Evolutionary conservation across 2,797 vertebrate genomes (phyloP).

Genomic region (Danio choprae): DNA sequence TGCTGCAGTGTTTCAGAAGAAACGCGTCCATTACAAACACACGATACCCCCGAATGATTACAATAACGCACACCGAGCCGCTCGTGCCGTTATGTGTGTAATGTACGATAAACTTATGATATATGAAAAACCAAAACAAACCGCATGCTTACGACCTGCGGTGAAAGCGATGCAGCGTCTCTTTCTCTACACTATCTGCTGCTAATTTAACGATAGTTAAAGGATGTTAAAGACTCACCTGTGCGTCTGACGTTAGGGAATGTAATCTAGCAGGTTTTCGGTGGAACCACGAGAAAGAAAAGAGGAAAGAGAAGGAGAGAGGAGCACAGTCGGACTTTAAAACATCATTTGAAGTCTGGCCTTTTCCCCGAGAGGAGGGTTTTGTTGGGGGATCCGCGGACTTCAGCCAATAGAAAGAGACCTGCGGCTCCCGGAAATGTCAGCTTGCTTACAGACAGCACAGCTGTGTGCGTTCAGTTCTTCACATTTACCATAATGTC

Average conservation of each 20-base stretch:
- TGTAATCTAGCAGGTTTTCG: neutral
- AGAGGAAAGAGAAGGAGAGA: neutral
- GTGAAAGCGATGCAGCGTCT: neutral
- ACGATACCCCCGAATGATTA: neutral
- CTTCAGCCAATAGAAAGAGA: conserved; percentile 48
- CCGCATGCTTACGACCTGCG: neutral
- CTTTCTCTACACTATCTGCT: neutral
- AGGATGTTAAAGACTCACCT: conserved; percentile 19
- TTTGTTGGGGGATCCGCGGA: neutral
- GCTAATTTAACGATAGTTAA: neutral
- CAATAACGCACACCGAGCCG: neutral
- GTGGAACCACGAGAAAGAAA: neutral
- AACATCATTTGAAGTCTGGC: conserved; percentile 35
- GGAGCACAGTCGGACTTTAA: conserved; percentile 28
- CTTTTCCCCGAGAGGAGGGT: conserved; percentile 40
- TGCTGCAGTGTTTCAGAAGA: neutral
- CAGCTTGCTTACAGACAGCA: conserved; percentile 2
- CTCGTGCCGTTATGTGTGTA: neutral
- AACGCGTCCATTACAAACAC: neutral
- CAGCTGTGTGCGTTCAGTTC: neutral
- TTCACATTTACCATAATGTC: neutral
- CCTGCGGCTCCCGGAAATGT: conserved; percentile 29
- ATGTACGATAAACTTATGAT: conserved; percentile 1
- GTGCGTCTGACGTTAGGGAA: neutral
- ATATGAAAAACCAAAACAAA: conserved; percentile 4